Conservation (phyloP, 2,797 vertebrate species). For the Poliocrania exsul region DNA sequence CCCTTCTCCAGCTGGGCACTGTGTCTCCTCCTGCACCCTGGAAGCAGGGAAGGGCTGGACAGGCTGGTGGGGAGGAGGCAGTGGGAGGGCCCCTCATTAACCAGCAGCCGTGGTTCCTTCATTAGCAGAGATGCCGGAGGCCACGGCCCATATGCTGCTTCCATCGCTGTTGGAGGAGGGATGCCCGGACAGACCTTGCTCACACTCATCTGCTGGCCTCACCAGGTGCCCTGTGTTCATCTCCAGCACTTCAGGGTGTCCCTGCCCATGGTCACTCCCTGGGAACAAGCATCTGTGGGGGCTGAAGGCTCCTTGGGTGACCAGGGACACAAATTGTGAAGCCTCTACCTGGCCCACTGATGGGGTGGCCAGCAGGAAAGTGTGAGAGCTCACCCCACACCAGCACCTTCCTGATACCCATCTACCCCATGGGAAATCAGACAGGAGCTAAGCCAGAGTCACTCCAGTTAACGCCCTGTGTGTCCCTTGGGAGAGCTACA, state of each 20-base stretch:
- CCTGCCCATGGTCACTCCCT: accelerated
- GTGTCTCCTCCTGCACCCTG: background rate
- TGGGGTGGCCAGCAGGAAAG: background rate
- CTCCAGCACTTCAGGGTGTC: background rate
- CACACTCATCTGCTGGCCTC: accelerated
- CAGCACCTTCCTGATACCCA: accelerated
- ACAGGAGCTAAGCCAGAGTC: background rate
- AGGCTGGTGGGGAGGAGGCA: background rate
- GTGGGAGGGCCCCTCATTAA: background rate
- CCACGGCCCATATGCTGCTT: background rate
- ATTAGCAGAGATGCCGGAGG: background rate
- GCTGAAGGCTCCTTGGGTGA: background rate
- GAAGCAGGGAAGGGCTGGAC: background rate
- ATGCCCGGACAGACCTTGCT: background rate
- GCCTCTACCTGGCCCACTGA: background rate
- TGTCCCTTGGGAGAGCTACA: background rate
- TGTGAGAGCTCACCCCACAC: accelerated
- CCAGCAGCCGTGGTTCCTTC: background rate
- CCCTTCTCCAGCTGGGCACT: background rate
- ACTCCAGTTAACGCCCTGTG: accelerated
- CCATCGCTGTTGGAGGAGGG: background rate
- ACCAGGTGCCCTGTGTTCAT: accelerated
- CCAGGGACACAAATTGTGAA: accelerated
- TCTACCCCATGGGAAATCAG: background rate
- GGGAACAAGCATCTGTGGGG: accelerated